Conservation (phyloP, 1,140 invertebrate species). For the Aradophagus sp. region DNA sequence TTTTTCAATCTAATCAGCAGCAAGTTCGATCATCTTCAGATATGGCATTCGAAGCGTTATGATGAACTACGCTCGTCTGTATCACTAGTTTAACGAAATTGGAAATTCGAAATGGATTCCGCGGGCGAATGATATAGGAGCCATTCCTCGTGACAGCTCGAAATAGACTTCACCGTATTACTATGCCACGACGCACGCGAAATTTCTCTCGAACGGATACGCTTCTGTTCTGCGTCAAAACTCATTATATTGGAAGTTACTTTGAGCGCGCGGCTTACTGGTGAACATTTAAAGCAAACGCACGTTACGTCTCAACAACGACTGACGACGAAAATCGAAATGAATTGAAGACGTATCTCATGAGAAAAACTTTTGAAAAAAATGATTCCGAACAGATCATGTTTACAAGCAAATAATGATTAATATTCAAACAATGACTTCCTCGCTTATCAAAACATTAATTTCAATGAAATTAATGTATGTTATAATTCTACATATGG, state of each 20-base stretch:
- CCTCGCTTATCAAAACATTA: too few species aligned
- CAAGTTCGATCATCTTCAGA: constrained; percentile 32
- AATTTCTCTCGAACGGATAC: constrained; percentile 60
- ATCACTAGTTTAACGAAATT: constrained; percentile 61
- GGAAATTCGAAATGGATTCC: constrained; percentile 65
- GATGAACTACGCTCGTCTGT: constrained; percentile 55
- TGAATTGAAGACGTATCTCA: too few species aligned
- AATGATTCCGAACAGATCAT: too few species aligned
- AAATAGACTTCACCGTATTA: constrained; percentile 66
- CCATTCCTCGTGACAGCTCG: constrained; percentile 64
- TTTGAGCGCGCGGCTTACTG: constrained; percentile 22
- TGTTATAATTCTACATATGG: too few species aligned
- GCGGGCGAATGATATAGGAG: constrained; percentile 64
- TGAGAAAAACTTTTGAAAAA: too few species aligned
- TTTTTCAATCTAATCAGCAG: constrained; percentile 21
- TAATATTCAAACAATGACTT: too few species aligned
- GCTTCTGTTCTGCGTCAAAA: constrained; percentile 56
- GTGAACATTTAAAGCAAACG: constrained; percentile 14
- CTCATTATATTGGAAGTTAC: constrained; percentile 63
- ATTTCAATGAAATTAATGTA: too few species aligned
- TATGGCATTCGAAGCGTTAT: constrained; percentile 39
- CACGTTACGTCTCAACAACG: neutral
- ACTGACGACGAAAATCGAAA: too few species aligned
- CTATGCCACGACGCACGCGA: constrained; percentile 54
- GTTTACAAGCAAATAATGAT: too few species aligned